Conservation (phyloP, 2,797 vertebrate species). For the Micromesistius poutassou region DNA sequence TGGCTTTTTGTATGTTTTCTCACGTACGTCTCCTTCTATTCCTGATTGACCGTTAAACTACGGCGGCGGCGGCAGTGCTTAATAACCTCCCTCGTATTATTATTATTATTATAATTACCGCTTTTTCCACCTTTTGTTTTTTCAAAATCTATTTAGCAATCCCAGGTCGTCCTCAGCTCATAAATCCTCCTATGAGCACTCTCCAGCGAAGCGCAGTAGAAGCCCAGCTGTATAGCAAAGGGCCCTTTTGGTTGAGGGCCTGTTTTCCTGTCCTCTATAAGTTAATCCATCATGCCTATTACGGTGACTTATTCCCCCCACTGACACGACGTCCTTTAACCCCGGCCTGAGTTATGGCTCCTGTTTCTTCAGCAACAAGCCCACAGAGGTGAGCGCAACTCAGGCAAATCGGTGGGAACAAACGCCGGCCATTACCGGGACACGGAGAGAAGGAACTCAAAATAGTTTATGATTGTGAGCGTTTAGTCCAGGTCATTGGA, state of each 20-base stretch:
- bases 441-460: no score
- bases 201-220: constrained; percentile 37
- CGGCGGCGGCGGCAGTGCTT: constrained; percentile 24
- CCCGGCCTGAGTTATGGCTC: constrained; percentile 51
- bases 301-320: constrained; percentile 58
- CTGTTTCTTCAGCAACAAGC: constrained; percentile 17
- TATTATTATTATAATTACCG: constrained; percentile 13
- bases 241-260: not conserved
- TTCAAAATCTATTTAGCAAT: constrained; percentile 40
- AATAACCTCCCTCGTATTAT: constrained; percentile 28
- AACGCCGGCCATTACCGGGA: no score
- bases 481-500: no score
- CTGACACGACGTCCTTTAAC: constrained; percentile 48
- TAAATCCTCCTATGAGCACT: constrained; percentile 35
- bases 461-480: no score
- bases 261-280: constrained; percentile 32
- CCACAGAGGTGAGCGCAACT: constrained; percentile 28
- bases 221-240: constrained; percentile 15
- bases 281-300: constrained; percentile 55
- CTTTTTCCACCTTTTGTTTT: constrained; percentile 4
- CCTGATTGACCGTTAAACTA: no score
- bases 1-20: not conserved
- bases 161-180: constrained; percentile 27
- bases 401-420: constrained; percentile 48
- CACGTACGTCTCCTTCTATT: not conserved